phyloP scores from a whole-genome alignment of 2,888 invertebrate species.

The Cremastinae sp. region DNA sequence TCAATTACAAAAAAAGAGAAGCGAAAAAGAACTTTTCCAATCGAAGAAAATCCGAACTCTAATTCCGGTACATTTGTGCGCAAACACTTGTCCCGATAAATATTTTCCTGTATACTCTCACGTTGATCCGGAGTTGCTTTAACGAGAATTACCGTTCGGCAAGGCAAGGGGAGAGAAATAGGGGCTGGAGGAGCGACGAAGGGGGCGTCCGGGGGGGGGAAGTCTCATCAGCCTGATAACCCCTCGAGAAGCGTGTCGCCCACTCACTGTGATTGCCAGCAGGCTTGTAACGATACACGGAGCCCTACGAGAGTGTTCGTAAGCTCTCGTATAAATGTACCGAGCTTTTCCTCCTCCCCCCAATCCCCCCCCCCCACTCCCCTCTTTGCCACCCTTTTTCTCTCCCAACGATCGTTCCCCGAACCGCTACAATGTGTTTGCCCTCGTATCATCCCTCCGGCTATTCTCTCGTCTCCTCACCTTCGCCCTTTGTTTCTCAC shows the following conservation, averaged over 20 bases:
- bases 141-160: slow-evolving; percentile 40
- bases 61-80: background rate
- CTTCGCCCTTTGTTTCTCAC: slow-evolving; percentile 57
- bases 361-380: slow-evolving; percentile 21
- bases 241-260: slow-evolving; percentile 76
- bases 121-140: slow-evolving; percentile 30
- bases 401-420: slow-evolving; percentile 50
- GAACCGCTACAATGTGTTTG: slow-evolving; percentile 47
- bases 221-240: slow-evolving; percentile 78
- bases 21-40: background rate
- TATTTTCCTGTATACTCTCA: slow-evolving; percentile 16
- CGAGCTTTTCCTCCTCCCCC: slow-evolving; percentile 10
- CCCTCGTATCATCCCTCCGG: slow-evolving; percentile 35
- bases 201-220: slow-evolving; percentile 42
- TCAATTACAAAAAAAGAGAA: too few relatives aligned
- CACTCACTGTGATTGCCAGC: slow-evolving; percentile 78
- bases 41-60: background rate
- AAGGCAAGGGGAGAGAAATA: slow-evolving; percentile 7
- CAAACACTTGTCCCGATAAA: slow-evolving; percentile 24
- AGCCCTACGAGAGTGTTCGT: background rate
- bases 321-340: slow-evolving; percentile 7
- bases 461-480: slow-evolving; percentile 65
- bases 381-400: slow-evolving; percentile 34
- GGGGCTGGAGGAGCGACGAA: slow-evolving; percentile 6
- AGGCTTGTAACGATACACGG: slow-evolving; percentile 58